Evolutionary conservation across 2,888 invertebrate genomes (phyloP).

Genomic region (Orchesellides sinensis): DNA sequence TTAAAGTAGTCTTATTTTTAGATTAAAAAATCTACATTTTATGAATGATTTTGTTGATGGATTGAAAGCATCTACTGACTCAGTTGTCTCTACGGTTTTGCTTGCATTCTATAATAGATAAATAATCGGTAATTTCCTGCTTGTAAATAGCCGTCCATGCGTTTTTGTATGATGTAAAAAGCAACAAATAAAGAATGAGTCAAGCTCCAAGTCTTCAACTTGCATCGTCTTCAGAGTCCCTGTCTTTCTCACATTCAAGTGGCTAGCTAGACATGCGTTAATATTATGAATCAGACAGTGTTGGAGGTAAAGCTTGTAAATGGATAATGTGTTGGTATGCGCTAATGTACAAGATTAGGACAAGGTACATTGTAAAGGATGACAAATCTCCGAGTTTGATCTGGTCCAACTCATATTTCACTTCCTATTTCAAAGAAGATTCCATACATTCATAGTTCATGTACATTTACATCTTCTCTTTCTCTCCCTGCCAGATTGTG

Average conservation of each 20-base stretch:
- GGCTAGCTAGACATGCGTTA: neutral
- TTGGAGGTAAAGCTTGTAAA: constrained; percentile 28
- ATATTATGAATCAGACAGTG: constrained; percentile 15
- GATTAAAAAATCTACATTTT: too few species aligned
- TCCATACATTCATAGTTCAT: neutral
- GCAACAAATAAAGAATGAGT: too few species aligned
- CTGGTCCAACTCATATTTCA: constrained; percentile 37
- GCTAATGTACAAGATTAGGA: constrained; percentile 41
- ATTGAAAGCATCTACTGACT: too few species aligned
- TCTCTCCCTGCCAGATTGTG: neutral
- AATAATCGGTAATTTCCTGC: too few species aligned
- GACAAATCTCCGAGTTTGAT: constrained; percentile 34
- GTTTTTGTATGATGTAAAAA: too few species aligned
- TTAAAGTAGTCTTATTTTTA: too few species aligned
- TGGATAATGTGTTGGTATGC: constrained; percentile 33
- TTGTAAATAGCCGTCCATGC: too few species aligned
- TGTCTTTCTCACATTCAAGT: too few species aligned
- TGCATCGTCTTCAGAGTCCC: too few species aligned
- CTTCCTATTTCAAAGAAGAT: constrained; percentile 17
- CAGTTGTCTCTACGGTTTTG: too few species aligned
- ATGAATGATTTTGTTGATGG: neutral
- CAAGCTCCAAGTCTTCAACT: too few species aligned
- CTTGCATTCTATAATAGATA: too few species aligned
- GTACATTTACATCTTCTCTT: neutral
- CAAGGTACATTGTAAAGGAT: constrained; percentile 44